Percentiles rank a stretch among this genome's conserved stretches.
Evolutionary conservation across 2,797 vertebrate genomes (phyloP).

Genomic region (Eptatretus atami): DNA sequence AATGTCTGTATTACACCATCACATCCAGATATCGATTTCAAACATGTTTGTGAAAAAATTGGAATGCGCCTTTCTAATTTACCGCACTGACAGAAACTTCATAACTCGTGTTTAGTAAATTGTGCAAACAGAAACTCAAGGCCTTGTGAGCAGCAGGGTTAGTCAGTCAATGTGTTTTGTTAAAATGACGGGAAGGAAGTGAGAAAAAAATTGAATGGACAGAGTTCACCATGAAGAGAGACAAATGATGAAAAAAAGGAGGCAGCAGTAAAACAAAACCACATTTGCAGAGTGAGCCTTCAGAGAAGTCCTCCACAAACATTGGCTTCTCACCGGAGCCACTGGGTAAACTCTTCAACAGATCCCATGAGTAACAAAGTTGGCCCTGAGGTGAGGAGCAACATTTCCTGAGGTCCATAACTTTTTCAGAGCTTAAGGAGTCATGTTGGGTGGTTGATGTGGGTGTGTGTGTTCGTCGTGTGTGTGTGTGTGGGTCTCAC

Average conservation of each 20-base stretch:
- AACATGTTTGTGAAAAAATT: background rate
- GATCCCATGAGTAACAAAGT: conserved; percentile 97
- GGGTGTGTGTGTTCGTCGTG: no score
- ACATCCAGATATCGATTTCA: background rate
- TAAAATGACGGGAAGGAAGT: background rate
- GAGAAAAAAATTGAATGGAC: background rate
- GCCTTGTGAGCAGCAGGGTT: background rate
- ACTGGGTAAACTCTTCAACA: conserved; percentile 61
- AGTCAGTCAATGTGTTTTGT: background rate
- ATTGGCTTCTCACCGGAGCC: conserved; percentile 55
- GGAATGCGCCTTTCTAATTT: background rate
- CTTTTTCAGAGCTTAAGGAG: no score
- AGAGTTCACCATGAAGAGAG: background rate
- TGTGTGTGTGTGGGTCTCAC: no score
- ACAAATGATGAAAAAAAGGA: background rate
- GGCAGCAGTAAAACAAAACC: conserved; percentile 20
- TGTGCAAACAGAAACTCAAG: background rate
- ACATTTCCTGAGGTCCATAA: no score
- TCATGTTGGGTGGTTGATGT: no score
- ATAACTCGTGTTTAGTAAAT: background rate
- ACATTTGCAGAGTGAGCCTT: conserved; percentile 88
- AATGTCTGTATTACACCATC: no score
- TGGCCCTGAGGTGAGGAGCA: conserved; percentile 28
- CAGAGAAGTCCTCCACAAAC: conserved; percentile 96
- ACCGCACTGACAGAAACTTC: background rate